Evolutionary conservation across 2,113 vertebrate species (phyloP).

Genomic region (Mola mola): DNA sequence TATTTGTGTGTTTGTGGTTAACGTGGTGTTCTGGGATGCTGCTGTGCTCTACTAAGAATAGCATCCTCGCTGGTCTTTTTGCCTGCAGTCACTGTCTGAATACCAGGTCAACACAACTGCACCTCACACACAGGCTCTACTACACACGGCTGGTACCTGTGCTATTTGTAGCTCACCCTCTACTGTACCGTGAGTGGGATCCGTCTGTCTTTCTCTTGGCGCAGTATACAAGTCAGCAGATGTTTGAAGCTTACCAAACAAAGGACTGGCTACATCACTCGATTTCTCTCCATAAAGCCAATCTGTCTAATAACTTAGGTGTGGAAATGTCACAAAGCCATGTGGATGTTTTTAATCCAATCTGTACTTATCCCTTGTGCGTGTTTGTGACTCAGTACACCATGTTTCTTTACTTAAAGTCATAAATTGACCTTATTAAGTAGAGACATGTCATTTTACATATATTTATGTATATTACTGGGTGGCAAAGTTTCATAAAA

Average conservation of each 20-base stretch:
- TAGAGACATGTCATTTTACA: too few relatives aligned
- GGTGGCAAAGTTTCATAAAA: too few relatives aligned
- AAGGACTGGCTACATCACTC: background rate
- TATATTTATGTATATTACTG: too few relatives aligned
- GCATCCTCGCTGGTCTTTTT: constrained; percentile 49
- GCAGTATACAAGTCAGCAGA: background rate
- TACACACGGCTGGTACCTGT: constrained; percentile 23
- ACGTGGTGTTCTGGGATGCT: constrained; percentile 44
- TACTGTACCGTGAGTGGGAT: constrained; percentile 17
- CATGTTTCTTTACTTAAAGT: too few relatives aligned
- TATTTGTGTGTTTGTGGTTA: constrained; percentile 12
- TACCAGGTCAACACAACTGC: constrained; percentile 44
- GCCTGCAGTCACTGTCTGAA: constrained; percentile 68
- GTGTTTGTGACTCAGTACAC: too few relatives aligned
- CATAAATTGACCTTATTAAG: too few relatives aligned
- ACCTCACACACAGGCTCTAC: constrained; percentile 13
- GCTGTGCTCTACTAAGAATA: constrained; percentile 67
- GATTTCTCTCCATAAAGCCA: too few relatives aligned
- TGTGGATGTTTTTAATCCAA: too few relatives aligned
- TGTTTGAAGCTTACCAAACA: background rate
- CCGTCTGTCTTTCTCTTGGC: background rate
- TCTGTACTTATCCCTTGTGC: too few relatives aligned
- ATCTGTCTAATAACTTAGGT: too few relatives aligned
- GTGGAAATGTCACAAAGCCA: too few relatives aligned
- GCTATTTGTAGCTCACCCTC: constrained; percentile 8